Evolutionary conservation across 2,888 invertebrate genomes (phyloP).

Genomic region (Craniophora ligustri): DNA sequence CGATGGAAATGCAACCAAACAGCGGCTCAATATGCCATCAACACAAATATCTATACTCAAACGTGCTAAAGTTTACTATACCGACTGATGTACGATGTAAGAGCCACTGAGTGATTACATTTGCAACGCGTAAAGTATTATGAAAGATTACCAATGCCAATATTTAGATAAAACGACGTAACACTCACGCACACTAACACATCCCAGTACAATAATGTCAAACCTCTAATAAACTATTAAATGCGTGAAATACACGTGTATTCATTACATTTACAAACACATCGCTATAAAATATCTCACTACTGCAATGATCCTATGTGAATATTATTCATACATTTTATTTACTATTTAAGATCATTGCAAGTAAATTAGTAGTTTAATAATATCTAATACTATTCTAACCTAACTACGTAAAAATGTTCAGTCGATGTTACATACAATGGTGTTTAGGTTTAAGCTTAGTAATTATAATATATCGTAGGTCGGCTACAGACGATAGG

Average conservation of each 20-base stretch:
- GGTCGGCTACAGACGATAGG: conserved; percentile 46
- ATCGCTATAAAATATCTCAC: conserved; percentile 75
- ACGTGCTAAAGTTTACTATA: neutral
- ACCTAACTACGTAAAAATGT: conserved; percentile 86
- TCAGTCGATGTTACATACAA: conserved; percentile 88
- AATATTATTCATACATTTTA: conserved; percentile 51
- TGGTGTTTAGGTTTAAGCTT: conserved; percentile 82
- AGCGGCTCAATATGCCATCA: neutral
- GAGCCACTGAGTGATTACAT: conserved; percentile 6
- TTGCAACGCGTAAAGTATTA: conserved; percentile 10
- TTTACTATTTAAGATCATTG: conserved; percentile 63
- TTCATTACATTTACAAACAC: conserved; percentile 72
- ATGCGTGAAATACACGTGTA: conserved; percentile 82
- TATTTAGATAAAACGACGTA: conserved; percentile 57
- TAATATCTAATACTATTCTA: conserved; percentile 71
- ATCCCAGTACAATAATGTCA: conserved; percentile 70
- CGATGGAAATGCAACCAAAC: conserved; percentile 49
- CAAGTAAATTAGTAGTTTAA: conserved; percentile 67
- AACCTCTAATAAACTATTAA: conserved; percentile 80
- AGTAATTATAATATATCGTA: conserved; percentile 59
- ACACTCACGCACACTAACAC: conserved; percentile 82
- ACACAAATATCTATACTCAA: neutral
- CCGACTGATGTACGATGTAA: neutral
- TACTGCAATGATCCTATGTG: conserved; percentile 71
- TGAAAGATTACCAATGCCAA: conserved; percentile 61